Conservation (phyloP, 2,797 vertebrate genomes). For the Dermochelys coriacea region DNA sequence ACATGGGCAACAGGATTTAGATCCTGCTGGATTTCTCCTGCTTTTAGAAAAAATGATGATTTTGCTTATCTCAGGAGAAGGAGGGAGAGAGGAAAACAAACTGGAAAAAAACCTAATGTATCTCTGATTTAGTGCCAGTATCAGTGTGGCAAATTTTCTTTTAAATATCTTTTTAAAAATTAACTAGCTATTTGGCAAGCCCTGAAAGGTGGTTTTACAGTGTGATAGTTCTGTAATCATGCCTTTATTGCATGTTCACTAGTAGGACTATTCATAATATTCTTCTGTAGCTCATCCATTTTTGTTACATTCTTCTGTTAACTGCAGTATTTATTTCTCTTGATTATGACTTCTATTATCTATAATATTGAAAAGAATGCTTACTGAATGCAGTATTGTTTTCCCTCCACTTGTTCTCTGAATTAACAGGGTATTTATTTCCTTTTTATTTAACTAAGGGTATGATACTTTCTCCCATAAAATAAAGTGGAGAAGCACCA, state of each 20-base stretch:
- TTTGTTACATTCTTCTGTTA: not conserved
- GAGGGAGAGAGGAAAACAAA: not conserved
- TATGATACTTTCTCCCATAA: not conserved
- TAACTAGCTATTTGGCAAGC: not conserved
- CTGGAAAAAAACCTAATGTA: not conserved
- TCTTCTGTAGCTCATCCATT: not conserved
- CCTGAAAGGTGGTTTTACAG: not conserved
- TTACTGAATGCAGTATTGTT: not conserved
- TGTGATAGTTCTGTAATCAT: not conserved
- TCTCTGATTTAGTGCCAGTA: not conserved
- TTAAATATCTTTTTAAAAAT: not conserved
- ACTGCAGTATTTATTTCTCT: not conserved
- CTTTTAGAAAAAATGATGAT: not conserved
- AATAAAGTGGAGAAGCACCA: not conserved
- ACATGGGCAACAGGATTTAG: not conserved
- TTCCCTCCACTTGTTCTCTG: not conserved
- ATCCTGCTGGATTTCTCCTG: not conserved
- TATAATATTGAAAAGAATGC: not conserved
- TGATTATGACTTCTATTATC: not conserved
- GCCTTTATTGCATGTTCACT: not conserved
- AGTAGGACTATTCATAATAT: not conserved
- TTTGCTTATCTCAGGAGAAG: not conserved
- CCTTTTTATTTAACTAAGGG: not conserved
- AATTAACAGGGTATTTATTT: not conserved
- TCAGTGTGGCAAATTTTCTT: not conserved